Conservation (phyloP, 2,113 vertebrate species). For the Cercocebus atys region DNA sequence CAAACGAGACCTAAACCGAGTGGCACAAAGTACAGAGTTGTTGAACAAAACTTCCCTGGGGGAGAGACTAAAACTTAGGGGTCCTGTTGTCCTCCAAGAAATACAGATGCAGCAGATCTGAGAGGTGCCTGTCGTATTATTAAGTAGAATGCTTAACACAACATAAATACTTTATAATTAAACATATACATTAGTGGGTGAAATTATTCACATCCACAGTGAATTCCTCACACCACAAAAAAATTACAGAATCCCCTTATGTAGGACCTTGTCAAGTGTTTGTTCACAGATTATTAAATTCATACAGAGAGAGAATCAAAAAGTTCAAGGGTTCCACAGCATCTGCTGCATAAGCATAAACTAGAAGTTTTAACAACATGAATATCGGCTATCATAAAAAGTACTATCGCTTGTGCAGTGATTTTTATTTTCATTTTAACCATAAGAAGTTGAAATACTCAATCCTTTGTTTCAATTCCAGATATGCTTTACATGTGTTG, state of each 20-base stretch:
- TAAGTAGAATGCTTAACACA: background rate
- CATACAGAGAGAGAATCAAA: background rate
- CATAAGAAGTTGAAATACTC: background rate
- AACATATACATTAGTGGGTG: background rate
- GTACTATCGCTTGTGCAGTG: background rate
- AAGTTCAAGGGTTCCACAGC: background rate
- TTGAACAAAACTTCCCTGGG: background rate
- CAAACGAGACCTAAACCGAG: background rate
- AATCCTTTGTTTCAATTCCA: background rate
- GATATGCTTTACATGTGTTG: background rate
- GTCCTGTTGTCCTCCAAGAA: background rate
- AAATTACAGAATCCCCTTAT: background rate
- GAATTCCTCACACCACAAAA: constrained; percentile 7
- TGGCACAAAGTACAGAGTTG: background rate
- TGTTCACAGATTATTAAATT: constrained; percentile 9
- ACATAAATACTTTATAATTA: background rate
- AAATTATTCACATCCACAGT: constrained; percentile 6
- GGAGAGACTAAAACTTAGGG: background rate
- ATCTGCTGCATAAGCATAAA: background rate
- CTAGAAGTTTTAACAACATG: background rate
- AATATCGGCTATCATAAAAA: background rate
- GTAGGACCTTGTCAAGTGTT: background rate
- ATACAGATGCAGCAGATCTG: background rate
- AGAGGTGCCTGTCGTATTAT: background rate
- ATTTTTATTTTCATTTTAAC: constrained; percentile 24